These are phyloP conservation scores for Abscondita cerata DNA, from an alignment of 2,888 invertebrate species.

Conservation along the genomic window DNA sequence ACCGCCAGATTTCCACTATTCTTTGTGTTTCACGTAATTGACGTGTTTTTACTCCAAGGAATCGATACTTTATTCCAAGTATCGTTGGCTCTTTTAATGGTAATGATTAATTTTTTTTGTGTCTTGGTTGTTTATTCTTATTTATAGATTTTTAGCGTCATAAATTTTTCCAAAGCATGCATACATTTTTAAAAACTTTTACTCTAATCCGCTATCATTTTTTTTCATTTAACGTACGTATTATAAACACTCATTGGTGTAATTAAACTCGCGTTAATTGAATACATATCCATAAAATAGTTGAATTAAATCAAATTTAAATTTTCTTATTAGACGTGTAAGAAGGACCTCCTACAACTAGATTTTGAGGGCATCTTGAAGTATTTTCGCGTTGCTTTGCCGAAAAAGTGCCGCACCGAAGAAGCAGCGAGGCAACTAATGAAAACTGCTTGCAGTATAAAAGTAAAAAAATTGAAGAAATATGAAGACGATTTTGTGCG, in stretches of 20 bases:
- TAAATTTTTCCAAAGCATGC: too few relatives aligned
- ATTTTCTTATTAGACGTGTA: conserved; percentile 70
- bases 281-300: too few relatives aligned
- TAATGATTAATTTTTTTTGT: too few relatives aligned
- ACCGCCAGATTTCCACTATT: conserved; percentile 98
- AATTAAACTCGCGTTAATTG: too few relatives aligned
- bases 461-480: conserved; percentile 92
- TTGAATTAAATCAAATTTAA: too few relatives aligned
- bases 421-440: conserved; percentile 88
- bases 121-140: too few relatives aligned
- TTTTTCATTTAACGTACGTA: too few relatives aligned
- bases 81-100: conserved; percentile 89
- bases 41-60: conserved; percentile 94
- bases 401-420: conserved; percentile 94
- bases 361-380: conserved; percentile 99
- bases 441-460: conserved; percentile 87
- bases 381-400: conserved; percentile 96
- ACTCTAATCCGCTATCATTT: too few relatives aligned
- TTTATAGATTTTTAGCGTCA: too few relatives aligned
- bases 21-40: conserved; percentile 95
- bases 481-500: conserved; percentile 88
- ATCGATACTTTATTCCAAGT: conserved; percentile 96
- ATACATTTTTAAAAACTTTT: too few relatives aligned
- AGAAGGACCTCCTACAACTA: conserved; percentile 87
- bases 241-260: too few relatives aligned